Percentiles rank a stretch among this genome's conserved stretches.
These are phyloP conservation scores for Otis tarda DNA, from an alignment of 2,113 vertebrate genomes.

Conservation along the genomic window DNA sequence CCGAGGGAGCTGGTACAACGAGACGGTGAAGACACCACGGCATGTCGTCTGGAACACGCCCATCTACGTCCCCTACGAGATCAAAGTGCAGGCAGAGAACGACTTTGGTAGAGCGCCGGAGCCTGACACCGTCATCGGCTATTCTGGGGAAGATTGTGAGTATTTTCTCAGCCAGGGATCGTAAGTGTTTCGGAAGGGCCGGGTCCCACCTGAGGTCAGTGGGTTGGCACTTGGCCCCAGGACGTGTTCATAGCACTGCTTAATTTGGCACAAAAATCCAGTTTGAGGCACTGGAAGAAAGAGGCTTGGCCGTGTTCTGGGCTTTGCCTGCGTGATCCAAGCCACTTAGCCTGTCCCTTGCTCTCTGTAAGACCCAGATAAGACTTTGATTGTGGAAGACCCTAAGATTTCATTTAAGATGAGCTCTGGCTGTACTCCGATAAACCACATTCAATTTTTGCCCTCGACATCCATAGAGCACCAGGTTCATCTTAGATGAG, in stretches of 20 bases:
- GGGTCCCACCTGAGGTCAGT: not conserved
- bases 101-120: slow-evolving; percentile 87
- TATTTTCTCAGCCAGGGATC: slow-evolving; percentile 20
- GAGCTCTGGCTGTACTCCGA: not conserved
- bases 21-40: slow-evolving; percentile 76
- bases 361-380: not conserved
- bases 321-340: not conserved
- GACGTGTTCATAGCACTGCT: rapidly evolving
- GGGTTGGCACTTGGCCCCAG: not conserved
- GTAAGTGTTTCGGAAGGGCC: not conserved
- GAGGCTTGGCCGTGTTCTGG: not conserved
- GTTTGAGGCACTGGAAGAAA: not conserved
- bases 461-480: not conserved
- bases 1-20: slow-evolving; percentile 83
- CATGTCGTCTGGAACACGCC: slow-evolving; percentile 85
- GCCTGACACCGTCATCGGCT: slow-evolving; percentile 85
- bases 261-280: not conserved
- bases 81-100: slow-evolving; percentile 91
- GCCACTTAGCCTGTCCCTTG: not conserved
- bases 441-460: not conserved
- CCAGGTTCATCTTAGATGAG: not conserved
- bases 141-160: slow-evolving; percentile 96
- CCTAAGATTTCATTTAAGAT: not conserved
- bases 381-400: not conserved
- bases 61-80: slow-evolving; percentile 90